Evolutionary conservation across 2,888 invertebrate species (phyloP).

Genomic region (Eupithecia vulgata): DNA sequence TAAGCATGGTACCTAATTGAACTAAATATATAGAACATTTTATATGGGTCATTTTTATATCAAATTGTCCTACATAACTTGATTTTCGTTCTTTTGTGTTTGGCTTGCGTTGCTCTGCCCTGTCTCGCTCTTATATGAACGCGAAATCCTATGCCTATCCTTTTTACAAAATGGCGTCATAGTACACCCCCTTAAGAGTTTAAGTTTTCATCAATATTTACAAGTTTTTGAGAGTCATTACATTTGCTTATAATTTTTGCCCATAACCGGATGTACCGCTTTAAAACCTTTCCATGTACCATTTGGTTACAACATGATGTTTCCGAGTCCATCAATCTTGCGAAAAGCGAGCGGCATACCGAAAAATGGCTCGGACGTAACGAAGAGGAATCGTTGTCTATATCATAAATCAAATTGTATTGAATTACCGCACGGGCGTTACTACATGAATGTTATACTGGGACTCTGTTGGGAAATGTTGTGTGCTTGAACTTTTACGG

Average conservation of each 20-base stretch:
- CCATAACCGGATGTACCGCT: background rate
- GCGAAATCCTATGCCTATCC: too few relatives aligned
- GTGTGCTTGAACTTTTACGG: background rate
- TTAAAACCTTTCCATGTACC: conserved; percentile 13
- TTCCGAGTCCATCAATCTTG: conserved; percentile 30
- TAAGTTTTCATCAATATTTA: too few relatives aligned
- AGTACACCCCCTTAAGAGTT: too few relatives aligned
- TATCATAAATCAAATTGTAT: conserved; percentile 73
- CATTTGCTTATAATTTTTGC: background rate
- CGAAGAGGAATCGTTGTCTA: conserved; percentile 71
- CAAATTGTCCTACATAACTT: too few relatives aligned
- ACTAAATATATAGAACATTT: too few relatives aligned
- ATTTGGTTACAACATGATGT: conserved; percentile 30
- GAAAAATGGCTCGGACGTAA: conserved; percentile 68
- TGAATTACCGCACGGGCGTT: conserved; percentile 59
- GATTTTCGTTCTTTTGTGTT: too few relatives aligned
- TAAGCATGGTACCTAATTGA: too few relatives aligned
- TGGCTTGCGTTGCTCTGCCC: too few relatives aligned
- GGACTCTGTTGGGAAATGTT: background rate
- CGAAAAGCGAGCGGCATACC: conserved; percentile 55
- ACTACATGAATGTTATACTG: conserved; percentile 43
- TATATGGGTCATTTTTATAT: too few relatives aligned
- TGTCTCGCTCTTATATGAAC: too few relatives aligned
- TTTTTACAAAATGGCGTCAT: too few relatives aligned
- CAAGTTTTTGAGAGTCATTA: background rate